Conservation (phyloP, 2,888 invertebrate genomes). For the Rotaria sp. region DNA sequence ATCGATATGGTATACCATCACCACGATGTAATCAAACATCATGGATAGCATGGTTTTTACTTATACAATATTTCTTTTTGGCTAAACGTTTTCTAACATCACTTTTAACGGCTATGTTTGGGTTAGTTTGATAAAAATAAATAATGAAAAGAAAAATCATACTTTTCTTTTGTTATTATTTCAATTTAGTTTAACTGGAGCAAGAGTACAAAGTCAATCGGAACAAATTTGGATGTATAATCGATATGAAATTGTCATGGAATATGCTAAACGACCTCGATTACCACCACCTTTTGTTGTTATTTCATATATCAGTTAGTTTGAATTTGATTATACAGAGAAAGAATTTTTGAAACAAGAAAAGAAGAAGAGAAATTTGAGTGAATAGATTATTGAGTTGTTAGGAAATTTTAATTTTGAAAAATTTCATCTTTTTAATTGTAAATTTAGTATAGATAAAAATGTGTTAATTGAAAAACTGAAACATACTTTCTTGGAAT, state of each 20-base stretch:
- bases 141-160: neutral
- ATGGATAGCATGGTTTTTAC: slow-evolving; percentile 35
- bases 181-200: slow-evolving; percentile 30
- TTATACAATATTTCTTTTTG: slow-evolving; percentile 37
- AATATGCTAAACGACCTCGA: slow-evolving; percentile 36
- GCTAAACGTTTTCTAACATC: slow-evolving; percentile 36
- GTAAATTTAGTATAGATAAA: too few species aligned
- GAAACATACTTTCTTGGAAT: too few species aligned
- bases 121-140: neutral
- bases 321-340: too few species aligned
- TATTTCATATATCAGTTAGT: slow-evolving; percentile 34
- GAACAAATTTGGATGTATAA: slow-evolving; percentile 41
- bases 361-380: too few species aligned
- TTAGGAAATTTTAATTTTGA: too few species aligned
- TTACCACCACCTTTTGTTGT: slow-evolving; percentile 37
- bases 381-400: too few species aligned
- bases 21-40: slow-evolving; percentile 22
- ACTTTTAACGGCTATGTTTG: slow-evolving; percentile 39
- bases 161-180: neutral
- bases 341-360: too few species aligned
- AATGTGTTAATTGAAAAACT: too few species aligned
- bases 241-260: slow-evolving; percentile 39
- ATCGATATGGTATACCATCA: neutral
- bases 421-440: too few species aligned
- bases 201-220: slow-evolving; percentile 37